Evolutionary conservation across 2,888 invertebrate genomes (phyloP).

Genomic region (Lasioglossum pauxillum): DNA sequence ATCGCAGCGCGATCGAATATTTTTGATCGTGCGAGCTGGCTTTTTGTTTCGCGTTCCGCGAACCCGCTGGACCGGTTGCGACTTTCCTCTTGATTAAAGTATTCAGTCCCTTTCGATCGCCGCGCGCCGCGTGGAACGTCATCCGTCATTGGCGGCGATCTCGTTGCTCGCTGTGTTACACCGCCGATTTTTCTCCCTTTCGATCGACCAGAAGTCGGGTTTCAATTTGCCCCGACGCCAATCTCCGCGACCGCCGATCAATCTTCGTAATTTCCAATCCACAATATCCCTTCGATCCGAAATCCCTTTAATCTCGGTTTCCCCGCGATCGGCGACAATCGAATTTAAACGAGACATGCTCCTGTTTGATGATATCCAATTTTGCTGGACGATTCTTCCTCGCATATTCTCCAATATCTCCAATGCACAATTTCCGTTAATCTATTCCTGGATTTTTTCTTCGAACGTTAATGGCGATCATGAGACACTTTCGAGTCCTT

Average conservation of each 20-base stretch:
- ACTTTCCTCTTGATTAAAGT: conserved; percentile 64
- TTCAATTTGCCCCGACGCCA: conserved; percentile 16
- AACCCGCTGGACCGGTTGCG: conserved; percentile 65
- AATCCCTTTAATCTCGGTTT: background rate
- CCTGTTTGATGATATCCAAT: background rate
- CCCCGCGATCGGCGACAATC: background rate
- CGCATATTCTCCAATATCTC: too few relatives aligned
- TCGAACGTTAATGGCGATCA: background rate
- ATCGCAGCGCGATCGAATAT: conserved; percentile 65
- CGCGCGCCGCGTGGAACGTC: conserved; percentile 34
- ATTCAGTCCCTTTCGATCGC: conserved; percentile 54
- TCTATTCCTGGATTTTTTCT: background rate
- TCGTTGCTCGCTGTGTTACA: conserved; percentile 21
- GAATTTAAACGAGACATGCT: background rate
- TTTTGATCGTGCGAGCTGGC: conserved; percentile 58
- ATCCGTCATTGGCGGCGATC: conserved; percentile 61
- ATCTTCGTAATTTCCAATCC: background rate
- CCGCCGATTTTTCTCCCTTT: background rate
- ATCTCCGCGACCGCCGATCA: background rate
- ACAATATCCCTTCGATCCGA: background rate
- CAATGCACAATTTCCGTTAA: background rate
- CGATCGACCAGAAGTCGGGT: background rate
- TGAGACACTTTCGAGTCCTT: background rate
- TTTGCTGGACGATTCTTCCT: background rate
- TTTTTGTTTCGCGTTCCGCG: conserved; percentile 62